These are phyloP conservation scores for Drosophila dunni DNA, from an alignment of 1,140 invertebrate genomes.

Conservation along the genomic window DNA sequence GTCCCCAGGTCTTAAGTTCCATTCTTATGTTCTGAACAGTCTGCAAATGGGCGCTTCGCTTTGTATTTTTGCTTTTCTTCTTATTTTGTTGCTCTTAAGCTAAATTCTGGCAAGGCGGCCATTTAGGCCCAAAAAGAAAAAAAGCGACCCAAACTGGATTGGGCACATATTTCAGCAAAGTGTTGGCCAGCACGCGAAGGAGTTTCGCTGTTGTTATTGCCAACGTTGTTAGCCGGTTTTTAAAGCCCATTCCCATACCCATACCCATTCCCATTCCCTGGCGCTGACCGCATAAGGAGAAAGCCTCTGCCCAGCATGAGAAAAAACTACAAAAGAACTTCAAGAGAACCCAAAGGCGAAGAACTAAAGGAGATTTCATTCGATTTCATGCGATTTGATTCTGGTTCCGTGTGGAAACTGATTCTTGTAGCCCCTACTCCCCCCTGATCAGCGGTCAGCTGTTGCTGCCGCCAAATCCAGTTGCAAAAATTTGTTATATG, in stretches of 20 bases:
- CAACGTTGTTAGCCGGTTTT: slow-evolving; percentile 47
- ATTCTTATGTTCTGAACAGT: slow-evolving; percentile 28
- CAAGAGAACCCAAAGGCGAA: no score
- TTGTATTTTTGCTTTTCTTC: slow-evolving; percentile 51
- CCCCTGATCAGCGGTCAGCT: slow-evolving; percentile 10
- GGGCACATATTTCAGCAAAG: slow-evolving; percentile 78
- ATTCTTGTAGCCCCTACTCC: slow-evolving; percentile 15
- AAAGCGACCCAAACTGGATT: slow-evolving; percentile 62
- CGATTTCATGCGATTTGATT: slow-evolving; percentile 31
- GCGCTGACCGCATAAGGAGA: slow-evolving; percentile 59
- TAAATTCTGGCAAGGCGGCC: slow-evolving; percentile 73
- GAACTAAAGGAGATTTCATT: slow-evolving; percentile 13
- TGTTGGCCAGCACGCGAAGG: slow-evolving; percentile 73
- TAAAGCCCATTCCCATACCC: slow-evolving; percentile 5
- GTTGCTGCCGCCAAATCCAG: slow-evolving; percentile 28
- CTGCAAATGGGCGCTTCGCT: slow-evolving; percentile 68
- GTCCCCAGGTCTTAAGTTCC: slow-evolving; percentile 36
- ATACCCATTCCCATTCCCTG: slow-evolving; percentile 16
- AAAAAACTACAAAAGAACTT: no score
- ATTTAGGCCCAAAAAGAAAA: slow-evolving; percentile 44
- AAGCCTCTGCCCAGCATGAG: slow-evolving; percentile 55
- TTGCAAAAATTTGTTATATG: slow-evolving; percentile 73
- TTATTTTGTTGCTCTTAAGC: slow-evolving; percentile 53
- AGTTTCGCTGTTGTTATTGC: slow-evolving; percentile 34
- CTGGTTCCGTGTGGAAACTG: slow-evolving; percentile 43